A percentile compares a stretch with the other conserved stretches of the same genome.
Evolutionary conservation across 2,888 invertebrate species (phyloP).

Genomic region (Carabus problematicus): DNA sequence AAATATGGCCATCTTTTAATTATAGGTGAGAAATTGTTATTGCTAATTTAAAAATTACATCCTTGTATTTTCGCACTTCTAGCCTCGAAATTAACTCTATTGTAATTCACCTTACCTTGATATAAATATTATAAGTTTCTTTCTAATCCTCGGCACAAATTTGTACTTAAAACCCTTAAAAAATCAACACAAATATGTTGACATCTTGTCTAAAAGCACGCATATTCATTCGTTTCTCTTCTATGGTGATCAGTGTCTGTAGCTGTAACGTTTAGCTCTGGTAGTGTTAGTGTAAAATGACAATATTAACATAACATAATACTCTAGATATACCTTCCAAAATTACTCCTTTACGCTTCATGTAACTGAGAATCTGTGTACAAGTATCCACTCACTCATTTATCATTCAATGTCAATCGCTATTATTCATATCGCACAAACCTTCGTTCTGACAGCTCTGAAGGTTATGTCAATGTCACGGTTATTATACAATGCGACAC

Average conservation of each 20-base stretch:
- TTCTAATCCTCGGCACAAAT: not conserved
- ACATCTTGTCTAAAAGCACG: not conserved
- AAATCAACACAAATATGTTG: not conserved
- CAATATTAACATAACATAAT: slow-evolving; percentile 19
- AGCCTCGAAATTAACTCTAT: not conserved
- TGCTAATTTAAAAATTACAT: too few relatives aligned
- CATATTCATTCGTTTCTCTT: not conserved
- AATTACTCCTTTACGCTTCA: too few relatives aligned
- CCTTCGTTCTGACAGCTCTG: not conserved
- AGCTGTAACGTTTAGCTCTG: slow-evolving; percentile 8
- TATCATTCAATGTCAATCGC: not conserved
- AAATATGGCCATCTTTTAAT: too few relatives aligned
- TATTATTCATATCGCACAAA: not conserved
- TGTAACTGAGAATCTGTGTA: not conserved
- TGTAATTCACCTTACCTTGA: slow-evolving; percentile 14
- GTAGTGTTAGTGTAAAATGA: slow-evolving; percentile 21
- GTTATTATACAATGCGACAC: not conserved
- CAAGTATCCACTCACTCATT: not conserved
- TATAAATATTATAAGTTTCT: not conserved
- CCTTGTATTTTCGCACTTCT: too few relatives aligned
- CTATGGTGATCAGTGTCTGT: slow-evolving; percentile 1
- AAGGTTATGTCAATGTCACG: not conserved
- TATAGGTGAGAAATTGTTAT: too few relatives aligned
- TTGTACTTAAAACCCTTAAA: not conserved
- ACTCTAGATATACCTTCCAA: slow-evolving; percentile 12